Evolutionary conservation across 1,140 invertebrate genomes (phyloP), one percentile per base, ranked within the genome.

Genomic region (Cylas formicarius): DNA sequence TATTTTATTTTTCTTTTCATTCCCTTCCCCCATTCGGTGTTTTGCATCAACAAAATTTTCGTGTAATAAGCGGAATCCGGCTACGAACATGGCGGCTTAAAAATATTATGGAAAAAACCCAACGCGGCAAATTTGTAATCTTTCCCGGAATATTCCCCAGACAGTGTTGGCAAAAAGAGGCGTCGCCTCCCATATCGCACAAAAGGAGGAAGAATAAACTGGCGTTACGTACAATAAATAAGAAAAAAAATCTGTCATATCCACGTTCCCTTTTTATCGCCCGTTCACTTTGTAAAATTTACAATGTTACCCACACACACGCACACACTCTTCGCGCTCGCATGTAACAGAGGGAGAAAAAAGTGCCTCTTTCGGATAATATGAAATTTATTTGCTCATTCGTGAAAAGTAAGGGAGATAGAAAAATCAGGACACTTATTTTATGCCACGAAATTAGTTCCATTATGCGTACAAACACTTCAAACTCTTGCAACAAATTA

Each of bases 201-300:
- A 29, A 28, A 40, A 40, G n/a, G 37, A 40, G 23, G 17, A 6
- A 10, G 17, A 29, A 40, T 17, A 40, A 28, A 40, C 37, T 28
- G 26, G 37, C 11, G 37, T 19, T 40, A 17, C 13, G 31, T 17
- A 40, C 26, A 40, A 40, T 40, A 40, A 40, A 40, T 40, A 40
- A n/a, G n/a, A n/a, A n/a, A 40, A 40, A 40, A 40, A 40, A 40
- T 40, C 37, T 40, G 37, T 40, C 37, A 40, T 20, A 40, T 40
- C 37, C 37, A 40, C 37, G 22, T 40, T 40, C 31, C 11, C 37
- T 40, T 40, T 40, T 40, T 40, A 28, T 28, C 24, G 24, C 14
- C 10, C 16, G 10, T 17, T 28, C 19, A 40, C 37, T 40, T 40
- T 40, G 37, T 29, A 35, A 35, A 19, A 35, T 24, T 29, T 28